Evolutionary conservation across 2,888 invertebrate genomes (phyloP).

Genomic region (Lasioglossum morio): DNA sequence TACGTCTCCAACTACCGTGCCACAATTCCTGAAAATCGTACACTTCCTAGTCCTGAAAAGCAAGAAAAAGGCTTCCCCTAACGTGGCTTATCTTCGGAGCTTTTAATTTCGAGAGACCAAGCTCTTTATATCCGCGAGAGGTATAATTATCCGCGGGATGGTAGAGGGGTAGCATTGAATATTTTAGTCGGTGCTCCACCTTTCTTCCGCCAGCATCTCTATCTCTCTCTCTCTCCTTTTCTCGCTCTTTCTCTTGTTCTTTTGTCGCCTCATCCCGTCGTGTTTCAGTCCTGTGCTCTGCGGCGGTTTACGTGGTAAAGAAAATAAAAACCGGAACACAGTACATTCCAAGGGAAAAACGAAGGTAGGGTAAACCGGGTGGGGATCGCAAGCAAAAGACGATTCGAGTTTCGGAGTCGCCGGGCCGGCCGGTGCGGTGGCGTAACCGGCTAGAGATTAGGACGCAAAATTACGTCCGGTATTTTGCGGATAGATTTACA

Average conservation of each 20-base stretch:
- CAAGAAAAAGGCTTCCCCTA: conserved; percentile 28
- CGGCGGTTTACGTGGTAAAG: background rate
- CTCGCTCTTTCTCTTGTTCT: background rate
- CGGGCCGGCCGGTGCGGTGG: conserved; percentile 27
- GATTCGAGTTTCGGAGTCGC: conserved; percentile 52
- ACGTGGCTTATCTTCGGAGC: conserved; percentile 74
- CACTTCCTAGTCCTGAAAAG: conserved; percentile 40
- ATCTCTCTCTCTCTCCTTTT: background rate
- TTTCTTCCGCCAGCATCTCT: background rate
- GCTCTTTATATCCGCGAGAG: conserved; percentile 74
- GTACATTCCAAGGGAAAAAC: conserved; percentile 3
- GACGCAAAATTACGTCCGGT: conserved; percentile 79
- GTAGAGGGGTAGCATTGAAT: conserved; percentile 75
- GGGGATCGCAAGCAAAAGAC: conserved; percentile 40
- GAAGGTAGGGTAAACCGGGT: background rate
- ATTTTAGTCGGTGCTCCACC: conserved; percentile 72
- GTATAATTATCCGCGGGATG: conserved; percentile 78
- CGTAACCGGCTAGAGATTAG: conserved; percentile 76
- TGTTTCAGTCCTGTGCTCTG: too few species aligned
- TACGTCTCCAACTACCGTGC: background rate
- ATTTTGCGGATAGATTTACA: conserved; percentile 82
- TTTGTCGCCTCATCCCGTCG: background rate
- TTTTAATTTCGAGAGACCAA: conserved; percentile 77
- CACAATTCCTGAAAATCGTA: conserved; percentile 47
- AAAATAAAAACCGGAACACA: conserved; percentile 48